Evolutionary conservation across 2,113 vertebrate species (phyloP).

Genomic region (Pitta sordida): DNA sequence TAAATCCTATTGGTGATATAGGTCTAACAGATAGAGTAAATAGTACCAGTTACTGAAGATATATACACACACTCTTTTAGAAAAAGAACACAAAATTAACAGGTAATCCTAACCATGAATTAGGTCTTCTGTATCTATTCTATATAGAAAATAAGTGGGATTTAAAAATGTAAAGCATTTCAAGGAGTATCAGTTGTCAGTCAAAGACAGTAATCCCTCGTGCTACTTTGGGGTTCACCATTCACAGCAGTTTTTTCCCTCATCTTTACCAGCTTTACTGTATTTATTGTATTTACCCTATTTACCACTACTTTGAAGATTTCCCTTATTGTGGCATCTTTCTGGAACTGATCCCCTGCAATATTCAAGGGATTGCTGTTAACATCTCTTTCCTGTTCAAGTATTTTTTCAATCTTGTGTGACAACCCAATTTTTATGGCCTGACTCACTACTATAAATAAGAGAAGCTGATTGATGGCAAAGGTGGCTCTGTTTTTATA

Average conservation of each 20-base stretch:
- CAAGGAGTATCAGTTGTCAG: not conserved
- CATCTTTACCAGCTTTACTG: too few species aligned
- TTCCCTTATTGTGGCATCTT: too few species aligned
- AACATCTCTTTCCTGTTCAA: not conserved
- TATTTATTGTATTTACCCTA: too few species aligned
- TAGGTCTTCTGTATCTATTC: not conserved
- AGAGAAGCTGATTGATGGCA: not conserved
- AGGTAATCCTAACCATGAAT: not conserved
- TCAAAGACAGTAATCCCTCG: too few species aligned
- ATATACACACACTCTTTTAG: not conserved
- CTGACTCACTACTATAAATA: not conserved
- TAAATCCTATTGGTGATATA: not conserved
- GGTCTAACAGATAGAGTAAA: not conserved
- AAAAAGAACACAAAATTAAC: not conserved
- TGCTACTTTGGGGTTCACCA: too few species aligned
- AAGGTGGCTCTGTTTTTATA: not conserved
- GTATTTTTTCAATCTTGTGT: not conserved
- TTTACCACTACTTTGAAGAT: too few species aligned
- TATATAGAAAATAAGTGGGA: not conserved
- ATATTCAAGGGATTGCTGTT: too few species aligned
- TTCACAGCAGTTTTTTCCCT: too few species aligned
- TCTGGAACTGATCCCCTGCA: too few species aligned
- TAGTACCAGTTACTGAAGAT: not conserved
- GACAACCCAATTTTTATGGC: not conserved
- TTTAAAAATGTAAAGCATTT: not conserved